phyloP scores from a whole-genome alignment of 2,888 invertebrate species.

The Tetrapedia diversipes region DNA sequence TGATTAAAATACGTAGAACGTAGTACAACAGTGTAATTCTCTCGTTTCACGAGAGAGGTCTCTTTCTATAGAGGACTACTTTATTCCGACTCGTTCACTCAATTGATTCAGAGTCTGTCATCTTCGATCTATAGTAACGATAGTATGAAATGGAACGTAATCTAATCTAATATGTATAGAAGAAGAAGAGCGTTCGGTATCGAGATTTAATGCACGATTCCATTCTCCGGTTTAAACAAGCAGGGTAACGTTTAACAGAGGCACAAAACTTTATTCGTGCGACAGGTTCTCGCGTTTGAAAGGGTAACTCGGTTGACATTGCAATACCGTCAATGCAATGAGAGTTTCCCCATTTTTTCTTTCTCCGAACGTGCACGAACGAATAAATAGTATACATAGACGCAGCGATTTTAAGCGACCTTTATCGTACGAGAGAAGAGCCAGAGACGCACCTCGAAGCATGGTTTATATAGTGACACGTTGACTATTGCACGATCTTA shows the following conservation, averaged over 20 bases:
- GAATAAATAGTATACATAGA: not conserved
- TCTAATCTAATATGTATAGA: conserved; percentile 11
- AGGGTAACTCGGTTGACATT: too few species aligned
- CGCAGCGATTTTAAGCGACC: conserved; percentile 25
- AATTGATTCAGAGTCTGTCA: conserved; percentile 38
- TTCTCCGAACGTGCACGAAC: not conserved
- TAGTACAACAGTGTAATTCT: conserved; percentile 30
- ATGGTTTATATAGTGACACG: conserved; percentile 56
- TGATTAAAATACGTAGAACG: conserved; percentile 26
- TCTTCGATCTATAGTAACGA: conserved; percentile 23
- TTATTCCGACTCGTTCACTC: conserved; percentile 38
- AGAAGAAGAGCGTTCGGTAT: conserved; percentile 18
- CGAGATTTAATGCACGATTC: conserved; percentile 5
- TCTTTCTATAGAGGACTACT: conserved; percentile 12
- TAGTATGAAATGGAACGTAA: conserved; percentile 15
- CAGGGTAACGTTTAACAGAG: conserved; percentile 40
- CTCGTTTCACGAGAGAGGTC: conserved; percentile 14
- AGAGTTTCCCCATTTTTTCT: not conserved
- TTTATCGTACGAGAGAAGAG: conserved; percentile 29
- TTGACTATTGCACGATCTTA: conserved; percentile 60
- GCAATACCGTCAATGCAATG: not conserved
- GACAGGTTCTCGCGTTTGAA: too few species aligned
- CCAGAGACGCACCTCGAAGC: conserved; percentile 51
- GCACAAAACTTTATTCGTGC: conserved; percentile 22
- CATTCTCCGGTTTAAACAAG: conserved; percentile 32